These are phyloP conservation scores for Catamblyrhynchus diadema DNA, from an alignment of 2,797 vertebrate species.

Conservation along the genomic window DNA sequence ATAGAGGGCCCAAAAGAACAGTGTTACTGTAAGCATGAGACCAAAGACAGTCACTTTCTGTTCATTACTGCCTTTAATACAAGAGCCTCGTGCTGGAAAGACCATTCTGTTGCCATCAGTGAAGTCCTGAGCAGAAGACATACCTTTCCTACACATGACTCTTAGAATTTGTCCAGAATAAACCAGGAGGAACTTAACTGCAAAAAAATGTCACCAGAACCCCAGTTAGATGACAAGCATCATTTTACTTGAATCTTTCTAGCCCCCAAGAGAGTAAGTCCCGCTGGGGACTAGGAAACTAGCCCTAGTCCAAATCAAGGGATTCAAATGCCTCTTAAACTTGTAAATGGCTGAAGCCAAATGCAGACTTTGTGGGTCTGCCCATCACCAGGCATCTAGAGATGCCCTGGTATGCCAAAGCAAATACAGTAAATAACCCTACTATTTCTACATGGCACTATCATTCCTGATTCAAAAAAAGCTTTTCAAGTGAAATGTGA, in stretches of 20 bases:
- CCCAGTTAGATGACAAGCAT: not conserved
- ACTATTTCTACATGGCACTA: not conserved
- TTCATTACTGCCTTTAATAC: not conserved
- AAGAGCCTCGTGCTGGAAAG: not conserved
- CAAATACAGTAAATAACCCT: not conserved
- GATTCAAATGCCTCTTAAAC: not conserved
- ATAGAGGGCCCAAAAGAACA: not conserved
- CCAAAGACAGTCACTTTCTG: not conserved
- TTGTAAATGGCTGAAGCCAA: not conserved
- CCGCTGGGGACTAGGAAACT: not conserved
- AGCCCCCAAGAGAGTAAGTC: not conserved
- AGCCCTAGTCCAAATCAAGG: not conserved
- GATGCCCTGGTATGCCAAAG: not conserved
- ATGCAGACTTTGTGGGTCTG: not conserved
- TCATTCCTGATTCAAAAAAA: not conserved
- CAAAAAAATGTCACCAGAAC: not conserved
- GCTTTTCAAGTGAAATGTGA: not conserved
- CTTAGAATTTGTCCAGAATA: not conserved
- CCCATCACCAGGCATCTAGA: not conserved
- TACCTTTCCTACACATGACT: not conserved
- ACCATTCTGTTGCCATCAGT: not conserved
- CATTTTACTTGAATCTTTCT: not conserved
- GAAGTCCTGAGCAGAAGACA: not conserved
- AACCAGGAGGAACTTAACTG: not conserved
- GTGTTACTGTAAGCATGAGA: not conserved